phyloP scores from a whole-genome alignment of 1,140 invertebrate genomes.

The Bathynomus jamesi region DNA sequence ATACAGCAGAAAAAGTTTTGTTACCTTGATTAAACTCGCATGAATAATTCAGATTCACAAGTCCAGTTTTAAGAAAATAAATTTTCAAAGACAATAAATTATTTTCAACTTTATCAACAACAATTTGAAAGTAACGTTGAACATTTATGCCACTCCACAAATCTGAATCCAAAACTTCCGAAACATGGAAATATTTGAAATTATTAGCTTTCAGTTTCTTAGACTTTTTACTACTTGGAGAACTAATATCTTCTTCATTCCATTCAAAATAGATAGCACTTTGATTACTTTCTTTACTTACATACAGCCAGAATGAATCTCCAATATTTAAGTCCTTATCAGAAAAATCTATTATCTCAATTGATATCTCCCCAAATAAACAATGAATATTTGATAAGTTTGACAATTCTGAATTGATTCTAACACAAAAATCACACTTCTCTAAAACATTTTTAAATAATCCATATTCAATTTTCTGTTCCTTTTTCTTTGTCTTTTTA shows the following conservation, averaged over 20 bases:
- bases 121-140: constrained; percentile 25
- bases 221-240: constrained; percentile 21
- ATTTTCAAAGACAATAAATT: constrained; percentile 18
- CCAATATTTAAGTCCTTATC: constrained; percentile 2
- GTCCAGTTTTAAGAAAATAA: constrained; percentile 21
- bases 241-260: constrained; percentile 24
- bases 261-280: constrained; percentile 44
- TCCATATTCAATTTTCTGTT: constrained; percentile 23
- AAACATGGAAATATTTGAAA: constrained; percentile 37
- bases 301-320: constrained; percentile 42
- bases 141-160: constrained; percentile 30
- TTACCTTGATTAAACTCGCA: constrained; percentile 20
- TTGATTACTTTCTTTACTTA: constrained; percentile 37
- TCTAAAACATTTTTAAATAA: constrained; percentile 27
- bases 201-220: constrained; percentile 24
- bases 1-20: constrained; percentile 16
- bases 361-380: constrained; percentile 17
- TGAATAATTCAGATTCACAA: constrained; percentile 14
- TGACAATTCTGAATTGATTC: constrained; percentile 16
- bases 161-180: constrained; percentile 28
- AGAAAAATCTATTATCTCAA: constrained; percentile 16
- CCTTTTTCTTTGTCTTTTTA: constrained; percentile 12
- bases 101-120: constrained; percentile 1
- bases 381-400: constrained; percentile 16
- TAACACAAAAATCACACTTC: constrained; percentile 23